phyloP scores from a whole-genome alignment of 2,113 vertebrate genomes.

The Peucedramus taeniatus region DNA sequence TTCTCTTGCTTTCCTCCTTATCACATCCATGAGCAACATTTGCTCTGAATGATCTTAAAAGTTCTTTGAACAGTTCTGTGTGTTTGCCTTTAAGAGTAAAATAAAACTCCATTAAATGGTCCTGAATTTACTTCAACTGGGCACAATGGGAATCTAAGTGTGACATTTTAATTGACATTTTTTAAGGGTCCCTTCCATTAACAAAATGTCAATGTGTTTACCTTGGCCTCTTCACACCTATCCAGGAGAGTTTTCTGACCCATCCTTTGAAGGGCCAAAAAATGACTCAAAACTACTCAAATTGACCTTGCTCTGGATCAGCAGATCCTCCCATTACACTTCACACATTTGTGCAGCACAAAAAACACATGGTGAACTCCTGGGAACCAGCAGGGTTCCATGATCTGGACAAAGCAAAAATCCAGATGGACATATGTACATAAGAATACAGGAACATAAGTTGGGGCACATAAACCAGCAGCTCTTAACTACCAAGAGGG shows the following conservation, averaged over 20 bases:
- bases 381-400: not conserved
- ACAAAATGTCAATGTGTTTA: constrained; percentile 13
- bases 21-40: not conserved
- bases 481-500: not conserved
- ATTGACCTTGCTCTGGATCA: not conserved
- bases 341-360: not conserved
- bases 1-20: not conserved
- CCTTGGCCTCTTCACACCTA: not conserved
- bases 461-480: not conserved
- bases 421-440: not conserved
- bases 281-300: not conserved
- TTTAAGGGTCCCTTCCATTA: constrained; percentile 41
- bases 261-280: not conserved
- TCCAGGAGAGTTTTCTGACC: not conserved
- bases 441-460: rapidly evolving
- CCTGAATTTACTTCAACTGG: constrained; percentile 23
- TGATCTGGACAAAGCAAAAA: not conserved
- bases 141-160: constrained; percentile 4
- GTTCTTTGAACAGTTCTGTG: not conserved
- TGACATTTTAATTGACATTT: constrained; percentile 38
- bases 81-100: not conserved
- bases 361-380: not conserved
- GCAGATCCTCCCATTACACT: not conserved
- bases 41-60: not conserved
- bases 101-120: not conserved